Evolutionary conservation across 1,140 invertebrate species (phyloP).

Genomic region (Meloidogyne chitwoodi): DNA sequence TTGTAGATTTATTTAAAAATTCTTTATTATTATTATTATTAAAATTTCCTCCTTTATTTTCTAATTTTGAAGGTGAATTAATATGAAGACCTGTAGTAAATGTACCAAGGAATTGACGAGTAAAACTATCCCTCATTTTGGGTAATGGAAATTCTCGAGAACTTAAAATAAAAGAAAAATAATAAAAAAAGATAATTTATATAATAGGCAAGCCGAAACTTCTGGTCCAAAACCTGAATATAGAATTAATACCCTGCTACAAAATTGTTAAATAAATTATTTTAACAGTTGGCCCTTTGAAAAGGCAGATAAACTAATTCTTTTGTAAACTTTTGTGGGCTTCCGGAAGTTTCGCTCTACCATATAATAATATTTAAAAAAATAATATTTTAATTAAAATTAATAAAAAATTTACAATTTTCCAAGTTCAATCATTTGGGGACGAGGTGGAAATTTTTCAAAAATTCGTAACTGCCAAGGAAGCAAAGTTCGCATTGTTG

Average conservation of each 20-base stretch:
- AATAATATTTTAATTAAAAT: background rate
- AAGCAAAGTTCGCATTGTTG: conserved; percentile 84
- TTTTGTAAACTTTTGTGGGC: too few relatives aligned
- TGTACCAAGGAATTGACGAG: conserved; percentile 68
- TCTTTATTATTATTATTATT: background rate
- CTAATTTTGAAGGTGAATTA: background rate
- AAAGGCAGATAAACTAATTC: too few relatives aligned
- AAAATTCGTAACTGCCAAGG: conserved; percentile 94
- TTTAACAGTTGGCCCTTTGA: too few relatives aligned
- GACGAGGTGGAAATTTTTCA: conserved; percentile 96
- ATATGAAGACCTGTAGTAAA: background rate
- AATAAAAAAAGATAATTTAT: too few relatives aligned
- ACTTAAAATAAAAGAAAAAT: conserved; percentile 4
- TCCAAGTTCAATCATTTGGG: conserved; percentile 92
- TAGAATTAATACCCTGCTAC: too few relatives aligned
- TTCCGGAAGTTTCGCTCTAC: too few relatives aligned
- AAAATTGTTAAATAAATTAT: too few relatives aligned
- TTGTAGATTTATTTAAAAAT: background rate
- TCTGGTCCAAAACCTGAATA: too few relatives aligned
- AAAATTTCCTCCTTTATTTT: background rate
- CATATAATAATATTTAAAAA: too few relatives aligned
- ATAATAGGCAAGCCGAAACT: too few relatives aligned
- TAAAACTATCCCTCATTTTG: conserved; percentile 95
- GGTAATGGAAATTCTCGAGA: conserved; percentile 83
- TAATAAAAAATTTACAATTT: conserved; percentile 69